Base-by-base conservation (phyloP, 2,113 vertebrate species). In the Dascyllus trimaculatus region DNA sequence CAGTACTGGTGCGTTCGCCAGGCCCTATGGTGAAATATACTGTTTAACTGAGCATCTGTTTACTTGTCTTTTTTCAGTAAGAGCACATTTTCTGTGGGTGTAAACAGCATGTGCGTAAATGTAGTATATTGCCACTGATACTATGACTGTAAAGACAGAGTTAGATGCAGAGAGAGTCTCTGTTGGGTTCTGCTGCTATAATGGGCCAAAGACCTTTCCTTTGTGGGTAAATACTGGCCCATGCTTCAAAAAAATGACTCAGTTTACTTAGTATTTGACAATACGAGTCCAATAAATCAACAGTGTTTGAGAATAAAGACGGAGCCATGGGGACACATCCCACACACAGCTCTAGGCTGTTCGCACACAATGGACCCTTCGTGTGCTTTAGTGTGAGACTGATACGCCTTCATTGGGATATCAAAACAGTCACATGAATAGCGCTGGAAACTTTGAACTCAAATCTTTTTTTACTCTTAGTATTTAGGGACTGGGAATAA, bases 321-420 rank as follows among this genome's bases (percentile, higher is more conserved):
- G 18, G 43, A 79, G 65, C 81, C 68, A 59, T 24, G 10, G 85
- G 78, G 82, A 90, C 65, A 22, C 80, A 62, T 78, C 75, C 80
- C 85, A 89, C 85, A 72, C 85, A 80, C 38, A 43, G 75, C 84
- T 88, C 48, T 0, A 73, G 71, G 75, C 75, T 54, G 54, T 75
- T 86, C 72, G 35, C 59, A 70, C 61, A 72, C 69, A 70, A 71
- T 61, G 48, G 51, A 80, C 75, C 26, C 70, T 58, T 22, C 6
- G 43, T 78, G 32, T 70, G 66, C 68, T 75, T 69, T 56, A 40
- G 70, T 71, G 64, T 45, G 59, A 64, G 63, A 63, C 68, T 48
- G 26, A 73, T 63, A 22, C 57, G 69, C 26, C 46, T 60, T 65
- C 56, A 59, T 62, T 68, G n/a, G 70, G 73, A 81, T 53, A 68